Evolutionary conservation across 64 coral and sea anemone genomes (phyloP), one percentile per base, ranked within the genome.

Genomic region (Pachyseris speciosa): DNA sequence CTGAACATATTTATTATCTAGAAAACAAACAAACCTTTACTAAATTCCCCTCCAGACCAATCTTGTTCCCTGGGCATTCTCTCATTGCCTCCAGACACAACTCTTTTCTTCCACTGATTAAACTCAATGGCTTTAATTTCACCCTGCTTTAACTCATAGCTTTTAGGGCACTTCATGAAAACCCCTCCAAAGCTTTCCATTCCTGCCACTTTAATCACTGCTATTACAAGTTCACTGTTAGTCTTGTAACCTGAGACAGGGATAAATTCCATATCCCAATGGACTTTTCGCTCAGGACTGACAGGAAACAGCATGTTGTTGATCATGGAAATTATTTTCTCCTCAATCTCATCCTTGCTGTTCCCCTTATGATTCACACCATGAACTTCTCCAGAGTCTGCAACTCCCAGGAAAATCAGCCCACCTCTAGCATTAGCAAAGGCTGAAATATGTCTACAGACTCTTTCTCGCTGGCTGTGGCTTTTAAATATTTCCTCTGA

Each of bases 161-260:
- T 79, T 29, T 57, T 58, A 0, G 75, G 75, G 22, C 30, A 2
- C 7, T 59, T 79, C 2, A 0, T 32, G n/a, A 79, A 79, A 1
- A 79, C 50, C 8, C 75, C 75, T 9, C 75, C 75, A 1, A 27
- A 57, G 29, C 15, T 38, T 38, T 17, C 15, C 28, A 79, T 38
- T n/a, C 75, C 75, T 39, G 75, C 75, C 27, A 79, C 32, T 33
- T 59, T 33, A 10, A 79, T 57, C 2, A 79, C 75, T 22, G 58
- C 32, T 9, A 79, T 26, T 22, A 27, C 27, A 45, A 17, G 52
- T 8, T 8, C 0, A 17, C 17, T 4, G 3, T 48, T 76, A 13
- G 73, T 25, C 32, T 76, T 44, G 51, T 9, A 48, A 15, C 43
- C 73, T 15, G 27, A 30, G 4, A 76, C 73, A 48, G n/a, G 9